These are phyloP conservation scores for Apolygus lucorum DNA, from an alignment of 1,140 invertebrate species.

Conservation along the genomic window DNA sequence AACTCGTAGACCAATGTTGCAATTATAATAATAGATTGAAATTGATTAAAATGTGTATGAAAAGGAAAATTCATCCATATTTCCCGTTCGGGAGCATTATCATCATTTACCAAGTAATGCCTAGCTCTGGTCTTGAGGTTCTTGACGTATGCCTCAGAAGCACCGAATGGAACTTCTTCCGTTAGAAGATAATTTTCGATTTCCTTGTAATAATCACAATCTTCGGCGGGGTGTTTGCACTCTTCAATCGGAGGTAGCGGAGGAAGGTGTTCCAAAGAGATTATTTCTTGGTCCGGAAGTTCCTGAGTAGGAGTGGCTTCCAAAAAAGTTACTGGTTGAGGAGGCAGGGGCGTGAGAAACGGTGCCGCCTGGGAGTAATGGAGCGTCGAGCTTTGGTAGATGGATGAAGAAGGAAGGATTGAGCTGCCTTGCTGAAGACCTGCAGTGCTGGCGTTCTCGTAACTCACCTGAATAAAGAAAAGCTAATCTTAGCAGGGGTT, in stretches of 20 bases:
- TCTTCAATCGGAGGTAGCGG: background rate
- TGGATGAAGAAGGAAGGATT: constrained; percentile 6
- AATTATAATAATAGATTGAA: background rate
- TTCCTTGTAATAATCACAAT: constrained; percentile 30
- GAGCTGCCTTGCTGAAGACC: constrained; percentile 7
- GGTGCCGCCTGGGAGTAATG: constrained; percentile 4
- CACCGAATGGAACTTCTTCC: constrained; percentile 24
- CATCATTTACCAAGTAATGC: constrained; percentile 31
- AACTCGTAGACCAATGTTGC: background rate
- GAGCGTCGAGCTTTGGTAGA: constrained; percentile 1
- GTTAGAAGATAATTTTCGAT: constrained; percentile 28
- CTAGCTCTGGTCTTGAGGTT: constrained; percentile 29
- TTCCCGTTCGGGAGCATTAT: too few relatives aligned
- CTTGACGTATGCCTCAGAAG: constrained; percentile 29
- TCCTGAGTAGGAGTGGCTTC: background rate
- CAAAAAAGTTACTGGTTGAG: constrained; percentile 2
- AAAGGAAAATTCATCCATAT: background rate
- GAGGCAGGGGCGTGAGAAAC: background rate
- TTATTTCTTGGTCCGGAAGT: background rate
- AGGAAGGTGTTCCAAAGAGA: background rate
- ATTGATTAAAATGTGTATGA: background rate
- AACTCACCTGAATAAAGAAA: constrained; percentile 13
- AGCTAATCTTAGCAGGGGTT: background rate
- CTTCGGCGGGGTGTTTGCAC: constrained; percentile 20
- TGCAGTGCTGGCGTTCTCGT: constrained; percentile 8